These are phyloP conservation scores for Hypomecis punctinalis DNA, from an alignment of 2,888 invertebrate genomes.

Conservation along the genomic window DNA sequence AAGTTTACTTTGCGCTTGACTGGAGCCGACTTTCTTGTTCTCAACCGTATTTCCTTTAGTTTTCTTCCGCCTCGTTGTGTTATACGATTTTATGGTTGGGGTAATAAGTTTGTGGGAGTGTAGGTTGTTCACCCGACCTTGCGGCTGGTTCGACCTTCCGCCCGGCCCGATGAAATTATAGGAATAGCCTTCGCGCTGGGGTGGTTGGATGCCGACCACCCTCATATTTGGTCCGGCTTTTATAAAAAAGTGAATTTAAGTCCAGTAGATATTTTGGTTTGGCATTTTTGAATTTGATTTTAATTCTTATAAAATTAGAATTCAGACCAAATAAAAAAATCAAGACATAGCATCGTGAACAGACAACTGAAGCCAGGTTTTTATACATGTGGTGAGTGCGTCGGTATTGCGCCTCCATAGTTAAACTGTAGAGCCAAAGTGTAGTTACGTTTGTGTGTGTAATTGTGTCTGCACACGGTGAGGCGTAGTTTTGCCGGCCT, in stretches of 20 bases:
- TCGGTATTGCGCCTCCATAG: no score
- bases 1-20: constrained; percentile 30
- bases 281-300: neutral
- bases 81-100: constrained; percentile 23
- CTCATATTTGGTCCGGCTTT: constrained; percentile 13
- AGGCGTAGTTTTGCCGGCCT: no score
- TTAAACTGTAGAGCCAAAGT: no score
- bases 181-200: constrained; percentile 36
- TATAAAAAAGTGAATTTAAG: neutral
- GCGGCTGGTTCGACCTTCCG: constrained; percentile 37
- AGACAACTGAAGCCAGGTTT: no score
- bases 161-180: constrained; percentile 36
- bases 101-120: constrained; percentile 33
- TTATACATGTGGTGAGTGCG: no score
- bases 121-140: constrained; percentile 52
- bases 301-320: no score
- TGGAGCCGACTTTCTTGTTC: constrained; percentile 7
- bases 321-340: no score
- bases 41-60: constrained; percentile 16
- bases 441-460: no score
- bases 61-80: constrained; percentile 10
- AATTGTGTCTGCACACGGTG: no score
- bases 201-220: constrained; percentile 13
- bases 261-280: neutral
- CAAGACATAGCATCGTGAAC: no score